Evolutionary conservation across 2,888 invertebrate species (phyloP).

Genomic region (Adineta ricciae): DNA sequence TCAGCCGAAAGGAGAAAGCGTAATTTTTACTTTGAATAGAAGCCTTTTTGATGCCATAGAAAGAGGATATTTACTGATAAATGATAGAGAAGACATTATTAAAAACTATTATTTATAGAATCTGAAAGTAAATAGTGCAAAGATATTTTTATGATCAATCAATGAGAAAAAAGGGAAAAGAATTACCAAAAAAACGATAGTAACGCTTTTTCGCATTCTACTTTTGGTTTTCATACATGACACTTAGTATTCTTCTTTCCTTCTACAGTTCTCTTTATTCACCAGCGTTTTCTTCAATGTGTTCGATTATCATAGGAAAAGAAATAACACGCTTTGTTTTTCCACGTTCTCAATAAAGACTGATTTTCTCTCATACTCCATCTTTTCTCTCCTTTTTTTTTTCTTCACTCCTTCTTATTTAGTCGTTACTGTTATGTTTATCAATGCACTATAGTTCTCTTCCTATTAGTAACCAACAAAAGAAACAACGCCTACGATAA

Average conservation of each 20-base stretch:
- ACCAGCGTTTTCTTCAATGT: neutral
- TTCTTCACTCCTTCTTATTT: neutral
- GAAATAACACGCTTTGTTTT: neutral
- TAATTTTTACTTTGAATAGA: neutral
- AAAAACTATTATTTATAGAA: neutral
- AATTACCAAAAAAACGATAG: neutral
- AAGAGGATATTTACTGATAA: neutral
- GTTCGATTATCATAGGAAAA: neutral
- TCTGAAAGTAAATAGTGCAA: neutral
- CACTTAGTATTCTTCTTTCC: neutral
- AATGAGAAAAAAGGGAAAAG: neutral
- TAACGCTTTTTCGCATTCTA: neutral
- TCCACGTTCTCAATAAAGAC: neutral
- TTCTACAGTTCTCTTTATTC: neutral
- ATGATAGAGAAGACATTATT: neutral
- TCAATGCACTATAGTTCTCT: neutral
- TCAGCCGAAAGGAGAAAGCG: neutral
- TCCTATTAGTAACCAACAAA: neutral
- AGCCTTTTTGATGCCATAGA: neutral
- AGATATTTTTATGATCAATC: neutral
- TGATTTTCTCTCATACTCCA: neutral
- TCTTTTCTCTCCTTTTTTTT: neutral
- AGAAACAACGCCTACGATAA: no score
- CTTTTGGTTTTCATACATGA: neutral
- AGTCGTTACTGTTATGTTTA: neutral